Evolutionary conservation across 2,113 vertebrate species (phyloP), one percentile per base, ranked within the genome.

Genomic region (Centropus unirufus): DNA sequence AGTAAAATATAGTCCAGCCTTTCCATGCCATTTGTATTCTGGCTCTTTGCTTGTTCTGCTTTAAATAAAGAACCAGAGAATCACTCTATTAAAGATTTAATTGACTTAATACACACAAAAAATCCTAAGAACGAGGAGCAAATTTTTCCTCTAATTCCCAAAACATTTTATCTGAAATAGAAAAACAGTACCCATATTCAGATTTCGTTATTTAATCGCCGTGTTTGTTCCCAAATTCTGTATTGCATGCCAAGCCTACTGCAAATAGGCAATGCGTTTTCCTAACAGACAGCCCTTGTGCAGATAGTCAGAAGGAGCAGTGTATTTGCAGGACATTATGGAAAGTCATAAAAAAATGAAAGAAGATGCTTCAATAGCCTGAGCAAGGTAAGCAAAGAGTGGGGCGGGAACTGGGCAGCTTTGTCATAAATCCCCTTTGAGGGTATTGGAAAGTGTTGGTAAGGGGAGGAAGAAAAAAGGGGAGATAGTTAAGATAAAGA

Each of bases 71-170:
- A 90, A 75, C 24, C 36, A 64, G 66, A 23, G n/a, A 84, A 75
- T 92, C 54, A 39, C 24, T 40, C 52, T 83, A 54, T 72, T 92
- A 92, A 75, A 75, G 76, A 72, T 87, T 78, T 72, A 92, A 94
- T 94, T 93, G 40, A 72, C 39, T 86, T 67, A 68, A 81, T 29
- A 55, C 27, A 29, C 39, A 82, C 17, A 46, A 16, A 27, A 83
- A 13, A 73, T 77, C 32, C 20, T 81, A 77, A 83, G 52, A 86
- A 55, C 2, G 7, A 90, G 20, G 61, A 83, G 21, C 22, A 74
- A 95, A 80, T 55, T n/a, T 74, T 95, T 88, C 30, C 44, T 83
- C 32, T 83, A 89, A 86, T 89, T 44, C 61, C 54, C 55, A 40
- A 3, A 64, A 39, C 13, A 51, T 75, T 91, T 94, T 58, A 29